These are phyloP conservation scores for Xiphias gladius DNA, from an alignment of 2,113 vertebrate species.

Conservation along the genomic window DNA sequence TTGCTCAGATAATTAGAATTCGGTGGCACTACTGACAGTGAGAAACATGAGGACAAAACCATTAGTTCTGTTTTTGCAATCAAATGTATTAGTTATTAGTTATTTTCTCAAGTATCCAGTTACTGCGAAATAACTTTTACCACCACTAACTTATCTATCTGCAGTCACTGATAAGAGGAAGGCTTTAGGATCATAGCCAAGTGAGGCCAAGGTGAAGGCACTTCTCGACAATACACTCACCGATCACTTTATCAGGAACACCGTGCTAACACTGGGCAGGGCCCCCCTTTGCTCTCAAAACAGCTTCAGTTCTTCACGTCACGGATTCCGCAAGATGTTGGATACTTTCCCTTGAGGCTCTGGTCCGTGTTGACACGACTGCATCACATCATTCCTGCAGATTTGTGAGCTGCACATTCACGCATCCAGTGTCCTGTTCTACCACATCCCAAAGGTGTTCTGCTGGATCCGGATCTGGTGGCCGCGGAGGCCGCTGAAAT, in stretches of 20 bases:
- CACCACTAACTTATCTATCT: not conserved
- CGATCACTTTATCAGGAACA: not conserved
- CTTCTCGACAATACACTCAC: too few species aligned
- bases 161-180: not conserved
- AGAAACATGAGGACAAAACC: not conserved
- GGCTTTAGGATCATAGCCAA: not conserved
- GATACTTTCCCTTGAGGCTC: too few species aligned
- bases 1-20: slow-evolving; percentile 7
- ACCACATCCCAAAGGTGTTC: too few species aligned
- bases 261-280: not conserved
- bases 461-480: too few species aligned
- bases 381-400: not conserved
- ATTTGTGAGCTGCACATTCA: too few species aligned
- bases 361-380: not conserved
- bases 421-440: too few species aligned
- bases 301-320: not conserved
- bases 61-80: not conserved
- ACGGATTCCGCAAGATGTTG: not conserved
- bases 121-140: not conserved
- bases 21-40: not conserved
- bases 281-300: not conserved
- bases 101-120: not conserved
- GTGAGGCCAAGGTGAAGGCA: not conserved
- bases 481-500: too few species aligned
- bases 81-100: not conserved